phyloP scores from a whole-genome alignment of 2,888 invertebrate species.

The Spilarctia lutea region DNA sequence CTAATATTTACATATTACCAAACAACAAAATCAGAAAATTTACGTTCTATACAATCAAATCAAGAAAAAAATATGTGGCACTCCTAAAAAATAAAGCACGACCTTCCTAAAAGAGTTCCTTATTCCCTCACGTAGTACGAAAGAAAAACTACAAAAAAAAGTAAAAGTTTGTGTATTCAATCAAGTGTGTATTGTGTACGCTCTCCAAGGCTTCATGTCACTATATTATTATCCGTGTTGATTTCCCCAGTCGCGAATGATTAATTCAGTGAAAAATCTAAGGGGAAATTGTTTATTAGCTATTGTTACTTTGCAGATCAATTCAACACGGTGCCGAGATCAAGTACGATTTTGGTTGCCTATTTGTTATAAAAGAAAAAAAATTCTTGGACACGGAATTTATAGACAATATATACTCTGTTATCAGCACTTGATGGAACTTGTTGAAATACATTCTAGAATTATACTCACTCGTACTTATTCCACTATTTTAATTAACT shows the following conservation, averaged over 20 bases:
- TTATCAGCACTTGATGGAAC: too few species aligned
- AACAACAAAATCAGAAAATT: neutral
- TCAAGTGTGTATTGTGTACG: conserved; percentile 21
- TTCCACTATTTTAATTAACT: too few species aligned
- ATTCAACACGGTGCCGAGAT: conserved; percentile 2
- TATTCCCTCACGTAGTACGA: conserved; percentile 7
- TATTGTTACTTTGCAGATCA: conserved; percentile 12
- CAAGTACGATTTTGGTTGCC: neutral
- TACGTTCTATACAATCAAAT: neutral
- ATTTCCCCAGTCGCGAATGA: conserved; percentile 64
- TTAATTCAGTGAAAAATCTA: conserved; percentile 56
- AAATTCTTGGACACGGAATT: too few species aligned
- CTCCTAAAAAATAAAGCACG: neutral
- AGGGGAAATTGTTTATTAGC: conserved; percentile 61
- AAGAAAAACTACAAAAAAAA: conserved; percentile 2
- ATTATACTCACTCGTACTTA: too few species aligned
- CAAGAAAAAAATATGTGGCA: neutral
- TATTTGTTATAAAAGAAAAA: neutral
- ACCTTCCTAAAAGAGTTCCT: neutral
- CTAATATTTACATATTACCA: neutral
- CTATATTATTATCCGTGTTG: conserved; percentile 54
- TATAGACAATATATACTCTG: too few species aligned
- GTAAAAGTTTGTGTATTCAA: conserved; percentile 19
- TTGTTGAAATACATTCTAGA: too few species aligned
- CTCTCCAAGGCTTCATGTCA: conserved; percentile 38